These are phyloP conservation scores for Tetragonula carbonaria DNA, from an alignment of 2,888 invertebrate genomes.

Conservation along the genomic window DNA sequence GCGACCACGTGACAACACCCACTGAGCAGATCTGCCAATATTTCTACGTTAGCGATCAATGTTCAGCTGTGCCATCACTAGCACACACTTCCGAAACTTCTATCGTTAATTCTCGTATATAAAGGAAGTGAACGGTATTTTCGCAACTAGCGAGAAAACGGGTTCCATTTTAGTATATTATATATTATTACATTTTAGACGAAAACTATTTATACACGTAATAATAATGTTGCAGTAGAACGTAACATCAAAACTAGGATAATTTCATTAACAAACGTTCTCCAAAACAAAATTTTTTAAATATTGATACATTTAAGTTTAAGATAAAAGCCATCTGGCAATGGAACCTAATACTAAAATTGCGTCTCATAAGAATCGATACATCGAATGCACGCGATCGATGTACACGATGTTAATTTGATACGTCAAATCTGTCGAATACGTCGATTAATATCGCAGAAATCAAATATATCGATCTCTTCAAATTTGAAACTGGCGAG, in stretches of 20 bases:
- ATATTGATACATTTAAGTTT: background rate
- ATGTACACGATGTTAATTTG: background rate
- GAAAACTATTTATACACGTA: background rate
- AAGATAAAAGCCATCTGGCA: slow-evolving; percentile 20
- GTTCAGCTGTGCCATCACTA: slow-evolving; percentile 87
- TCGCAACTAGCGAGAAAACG: slow-evolving; percentile 65
- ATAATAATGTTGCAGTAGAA: no score
- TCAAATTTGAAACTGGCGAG: slow-evolving; percentile 36
- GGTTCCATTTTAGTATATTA: no score
- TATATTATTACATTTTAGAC: background rate
- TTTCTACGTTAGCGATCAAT: slow-evolving; percentile 86
- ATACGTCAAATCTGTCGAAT: background rate
- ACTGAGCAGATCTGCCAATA: slow-evolving; percentile 88
- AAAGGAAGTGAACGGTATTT: slow-evolving; percentile 24
- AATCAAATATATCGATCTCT: background rate
- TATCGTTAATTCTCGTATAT: slow-evolving; percentile 41
- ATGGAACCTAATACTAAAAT: background rate
- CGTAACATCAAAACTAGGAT: background rate
- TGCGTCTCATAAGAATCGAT: background rate
- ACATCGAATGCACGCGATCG: background rate
- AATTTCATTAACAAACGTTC: background rate
- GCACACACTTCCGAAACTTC: slow-evolving; percentile 85
- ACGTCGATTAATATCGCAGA: background rate
- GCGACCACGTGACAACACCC: slow-evolving; percentile 88
- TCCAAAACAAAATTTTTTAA: background rate